phyloP scores from a whole-genome alignment of 2,888 invertebrate species.

The Graphium colonna region DNA sequence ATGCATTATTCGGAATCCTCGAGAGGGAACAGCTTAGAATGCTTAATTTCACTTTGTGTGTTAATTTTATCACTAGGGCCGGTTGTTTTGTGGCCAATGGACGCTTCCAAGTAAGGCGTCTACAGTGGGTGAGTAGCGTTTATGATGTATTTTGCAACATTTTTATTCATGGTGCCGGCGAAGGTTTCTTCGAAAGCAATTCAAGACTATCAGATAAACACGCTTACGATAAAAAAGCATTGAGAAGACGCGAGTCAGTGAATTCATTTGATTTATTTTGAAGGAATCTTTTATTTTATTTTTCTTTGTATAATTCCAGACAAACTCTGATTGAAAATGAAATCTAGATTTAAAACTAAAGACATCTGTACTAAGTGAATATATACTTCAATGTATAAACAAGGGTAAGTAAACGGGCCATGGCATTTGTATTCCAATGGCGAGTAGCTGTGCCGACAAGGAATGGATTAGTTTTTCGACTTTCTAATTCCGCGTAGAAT shows the following conservation, averaged over 20 bases:
- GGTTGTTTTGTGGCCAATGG: slow-evolving; percentile 3
- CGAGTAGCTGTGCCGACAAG: not conserved
- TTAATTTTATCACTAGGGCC: slow-evolving; percentile 12
- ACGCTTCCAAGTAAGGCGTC: not conserved
- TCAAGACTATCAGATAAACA: not conserved
- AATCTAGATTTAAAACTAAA: too few relatives aligned
- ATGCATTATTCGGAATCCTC: not conserved
- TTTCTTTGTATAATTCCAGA: too few relatives aligned
- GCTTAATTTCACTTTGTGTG: slow-evolving; percentile 17
- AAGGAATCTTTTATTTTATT: too few relatives aligned
- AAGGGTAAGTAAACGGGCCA: too few relatives aligned
- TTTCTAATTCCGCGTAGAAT: not conserved
- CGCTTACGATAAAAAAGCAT: not conserved
- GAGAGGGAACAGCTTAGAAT: slow-evolving; percentile 1
- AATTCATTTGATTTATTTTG: too few relatives aligned
- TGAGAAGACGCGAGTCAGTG: too few relatives aligned
- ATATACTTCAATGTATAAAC: too few relatives aligned
- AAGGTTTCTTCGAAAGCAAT: not conserved
- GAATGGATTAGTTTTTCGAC: not conserved
- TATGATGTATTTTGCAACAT: not conserved
- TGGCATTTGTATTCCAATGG: too few relatives aligned
- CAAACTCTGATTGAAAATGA: too few relatives aligned
- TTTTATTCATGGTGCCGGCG: not conserved
- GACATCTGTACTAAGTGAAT: too few relatives aligned
- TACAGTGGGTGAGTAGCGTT: not conserved